Evolutionary conservation across 2,888 invertebrate species (phyloP).

Genomic region (Acrobeloides nanus): DNA sequence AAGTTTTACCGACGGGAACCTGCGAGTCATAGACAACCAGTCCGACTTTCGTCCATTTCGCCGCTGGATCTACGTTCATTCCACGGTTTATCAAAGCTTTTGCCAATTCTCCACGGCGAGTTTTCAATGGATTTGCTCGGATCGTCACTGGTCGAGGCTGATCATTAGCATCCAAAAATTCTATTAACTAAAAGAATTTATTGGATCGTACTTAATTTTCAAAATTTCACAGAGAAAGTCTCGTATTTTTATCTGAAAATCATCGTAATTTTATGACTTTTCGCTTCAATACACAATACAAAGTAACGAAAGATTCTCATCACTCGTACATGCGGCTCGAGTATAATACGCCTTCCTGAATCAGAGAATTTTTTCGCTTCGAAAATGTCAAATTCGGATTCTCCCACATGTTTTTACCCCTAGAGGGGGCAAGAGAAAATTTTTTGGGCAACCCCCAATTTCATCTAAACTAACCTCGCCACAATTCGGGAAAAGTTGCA

Average conservation of each 20-base stretch:
- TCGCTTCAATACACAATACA: neutral
- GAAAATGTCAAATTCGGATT: no score
- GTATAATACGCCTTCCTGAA: no score
- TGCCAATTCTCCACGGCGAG: slow-evolving; percentile 57
- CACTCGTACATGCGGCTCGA: no score
- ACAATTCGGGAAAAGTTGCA: slow-evolving; percentile 72
- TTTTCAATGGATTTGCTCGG: slow-evolving; percentile 84
- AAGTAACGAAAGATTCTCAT: slow-evolving; percentile 5
- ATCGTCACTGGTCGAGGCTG: slow-evolving; percentile 87
- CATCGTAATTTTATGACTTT: neutral
- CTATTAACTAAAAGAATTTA: slow-evolving; percentile 24
- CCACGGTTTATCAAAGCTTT: slow-evolving; percentile 86
- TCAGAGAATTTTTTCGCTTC: no score
- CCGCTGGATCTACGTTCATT: slow-evolving; percentile 93
- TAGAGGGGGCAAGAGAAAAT: no score
- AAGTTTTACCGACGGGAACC: slow-evolving; percentile 73
- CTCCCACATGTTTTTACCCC: no score
- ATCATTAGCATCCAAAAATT: slow-evolving; percentile 93
- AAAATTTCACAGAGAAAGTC: no score
- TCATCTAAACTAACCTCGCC: slow-evolving; percentile 45
- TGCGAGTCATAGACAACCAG: slow-evolving; percentile 89
- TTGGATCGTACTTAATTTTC: neutral
- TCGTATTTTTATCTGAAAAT: no score
- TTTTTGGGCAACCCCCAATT: no score
- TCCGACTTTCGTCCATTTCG: slow-evolving; percentile 97